These are phyloP conservation scores for Aepyceros melampus DNA, from an alignment of 2,113 vertebrate genomes.

Conservation along the genomic window DNA sequence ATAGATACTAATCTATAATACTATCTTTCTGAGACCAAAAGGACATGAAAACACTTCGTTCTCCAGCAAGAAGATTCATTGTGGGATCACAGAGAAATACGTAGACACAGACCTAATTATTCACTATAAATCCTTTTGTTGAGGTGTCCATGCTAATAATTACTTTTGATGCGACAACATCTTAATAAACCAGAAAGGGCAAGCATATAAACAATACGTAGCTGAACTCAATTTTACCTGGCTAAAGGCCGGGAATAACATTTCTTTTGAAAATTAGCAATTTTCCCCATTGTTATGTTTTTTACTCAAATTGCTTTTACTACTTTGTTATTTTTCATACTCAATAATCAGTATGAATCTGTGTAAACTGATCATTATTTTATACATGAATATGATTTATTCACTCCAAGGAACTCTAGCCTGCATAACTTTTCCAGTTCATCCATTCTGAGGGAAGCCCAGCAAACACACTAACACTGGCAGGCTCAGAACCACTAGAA, in stretches of 20 bases:
- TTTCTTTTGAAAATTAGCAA: not conserved
- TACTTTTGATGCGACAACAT: not conserved
- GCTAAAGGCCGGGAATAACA: not conserved
- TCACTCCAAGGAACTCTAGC: not conserved
- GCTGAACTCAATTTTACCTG: not conserved
- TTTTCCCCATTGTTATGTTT: not conserved
- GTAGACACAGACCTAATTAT: not conserved
- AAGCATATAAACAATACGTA: not conserved
- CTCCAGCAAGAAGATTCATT: not conserved
- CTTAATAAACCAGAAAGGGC: not conserved
- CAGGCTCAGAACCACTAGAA: not conserved
- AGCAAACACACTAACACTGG: not conserved
- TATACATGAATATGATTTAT: not conserved
- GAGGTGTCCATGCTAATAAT: not conserved
- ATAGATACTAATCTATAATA: not conserved
- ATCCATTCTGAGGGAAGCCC: not conserved
- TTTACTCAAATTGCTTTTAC: not conserved
- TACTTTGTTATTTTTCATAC: not conserved
- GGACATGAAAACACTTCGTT: not conserved
- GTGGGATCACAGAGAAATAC: not conserved
- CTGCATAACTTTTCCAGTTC: not conserved
- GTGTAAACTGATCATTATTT: not conserved
- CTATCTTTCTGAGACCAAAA: conserved; percentile 8
- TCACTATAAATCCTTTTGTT: not conserved
- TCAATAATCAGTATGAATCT: not conserved